Evolutionary conservation across 1,140 invertebrate genomes (phyloP), one percentile per base, ranked within the genome.

Genomic region (Cydia strobilella): DNA sequence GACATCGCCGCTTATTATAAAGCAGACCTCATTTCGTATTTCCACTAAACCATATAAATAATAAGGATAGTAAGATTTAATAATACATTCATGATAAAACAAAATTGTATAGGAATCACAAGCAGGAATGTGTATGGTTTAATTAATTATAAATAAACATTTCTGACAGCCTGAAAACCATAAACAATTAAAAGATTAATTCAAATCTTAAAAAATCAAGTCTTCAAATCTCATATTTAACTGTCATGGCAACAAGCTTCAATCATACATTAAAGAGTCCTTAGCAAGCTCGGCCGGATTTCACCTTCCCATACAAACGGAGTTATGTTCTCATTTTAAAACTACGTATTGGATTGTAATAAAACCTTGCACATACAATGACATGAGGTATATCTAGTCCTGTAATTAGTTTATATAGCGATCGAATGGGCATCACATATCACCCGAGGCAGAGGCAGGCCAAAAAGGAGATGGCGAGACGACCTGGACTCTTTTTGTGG

Each of bases 181-280:
- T n/a, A 18, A 39, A 45, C n/a, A 45, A 45, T 35, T 39, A 6
- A 51, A 6, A 51, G 48, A 51, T 51, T 69, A 18, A n/a, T 42
- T 23, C 20, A 59, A 23, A 39, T 27, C 65, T 35, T 69, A 69
- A 69, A 69, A 18, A 69, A 12, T 69, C 6, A 69, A 35, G 27
- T 35, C 31, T 31, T 35, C 12, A 65, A 18, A 69, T 69, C 65
- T 69, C 31, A 45, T 54, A 73, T 25, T 45, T 7, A 73, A 73
- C 20, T 73, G 72, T 73, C 72, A 73, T 73, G 72, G 72, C 72
- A 73, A 73, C 72, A 27, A 73, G 51, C 39, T 73, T 73, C 72
- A 27, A 73, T 12, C 12, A 73, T 20, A 54, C n/a, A 73, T 20
- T 18, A 73, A 48, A n/a, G n/a, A n/a, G n/a, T n/a, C n/a, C n/a